These are phyloP conservation scores for Martes martes DNA, from an alignment of 2,113 vertebrate genomes.

Conservation along the genomic window DNA sequence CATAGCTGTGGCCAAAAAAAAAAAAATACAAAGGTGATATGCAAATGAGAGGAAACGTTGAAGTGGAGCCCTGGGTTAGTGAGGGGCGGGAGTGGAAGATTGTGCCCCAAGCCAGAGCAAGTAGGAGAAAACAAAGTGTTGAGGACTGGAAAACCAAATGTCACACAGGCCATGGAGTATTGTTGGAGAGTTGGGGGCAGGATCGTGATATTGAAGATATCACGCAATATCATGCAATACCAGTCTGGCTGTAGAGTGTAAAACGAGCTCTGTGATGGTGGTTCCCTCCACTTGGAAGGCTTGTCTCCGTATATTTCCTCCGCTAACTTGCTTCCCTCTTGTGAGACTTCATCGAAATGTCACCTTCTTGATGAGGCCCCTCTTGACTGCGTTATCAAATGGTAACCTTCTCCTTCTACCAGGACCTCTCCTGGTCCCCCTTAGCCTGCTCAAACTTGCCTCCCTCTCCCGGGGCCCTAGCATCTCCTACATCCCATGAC, in stretches of 20 bases:
- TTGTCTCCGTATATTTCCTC: background rate
- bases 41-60: background rate
- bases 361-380: background rate
- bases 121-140: background rate
- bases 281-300: no score
- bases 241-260: background rate
- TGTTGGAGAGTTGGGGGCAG: background rate
- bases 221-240: background rate
- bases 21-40: background rate
- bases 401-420: background rate
- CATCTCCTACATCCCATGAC: background rate
- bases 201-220: background rate
- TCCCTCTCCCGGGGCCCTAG: background rate
- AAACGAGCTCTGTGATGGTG: background rate
- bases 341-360: background rate
- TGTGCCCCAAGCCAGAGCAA: background rate
- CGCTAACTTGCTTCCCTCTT: background rate
- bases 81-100: background rate
- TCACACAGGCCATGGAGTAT: no score
- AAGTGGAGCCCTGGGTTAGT: background rate
- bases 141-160: background rate
- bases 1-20: background rate
- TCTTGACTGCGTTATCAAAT: background rate
- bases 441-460: no score
- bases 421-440: background rate